These are phyloP conservation scores for Pyrocoelia pectoralis DNA, from an alignment of 2,888 invertebrate species.

Conservation along the genomic window DNA sequence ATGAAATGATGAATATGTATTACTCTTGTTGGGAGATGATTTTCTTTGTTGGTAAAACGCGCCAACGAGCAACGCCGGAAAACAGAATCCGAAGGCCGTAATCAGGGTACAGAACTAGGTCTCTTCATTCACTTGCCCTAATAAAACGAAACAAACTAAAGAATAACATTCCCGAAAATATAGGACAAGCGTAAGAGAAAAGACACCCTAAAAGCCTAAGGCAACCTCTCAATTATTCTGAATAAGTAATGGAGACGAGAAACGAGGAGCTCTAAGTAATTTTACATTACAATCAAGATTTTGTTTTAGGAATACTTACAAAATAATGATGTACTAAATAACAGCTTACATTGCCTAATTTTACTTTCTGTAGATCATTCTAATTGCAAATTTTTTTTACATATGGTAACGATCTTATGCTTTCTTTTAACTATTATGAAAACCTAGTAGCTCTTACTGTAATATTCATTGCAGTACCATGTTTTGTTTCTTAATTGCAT, in stretches of 20 bases:
- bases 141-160: constrained; percentile 42
- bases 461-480: too few relatives aligned
- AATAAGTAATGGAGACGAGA: constrained; percentile 16
- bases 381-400: too few relatives aligned
- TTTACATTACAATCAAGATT: constrained; percentile 5
- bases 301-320: not conserved
- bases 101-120: constrained; percentile 38
- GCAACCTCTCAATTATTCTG: constrained; percentile 28
- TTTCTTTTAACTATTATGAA: too few relatives aligned
- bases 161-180: constrained; percentile 39
- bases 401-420: too few relatives aligned
- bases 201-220: constrained; percentile 12
- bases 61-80: constrained; percentile 43
- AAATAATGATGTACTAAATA: not conserved
- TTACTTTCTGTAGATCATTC: too few relatives aligned
- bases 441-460: too few relatives aligned
- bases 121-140: constrained; percentile 40
- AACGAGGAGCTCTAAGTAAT: constrained; percentile 9
- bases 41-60: constrained; percentile 49
- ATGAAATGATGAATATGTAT: constrained; percentile 55
- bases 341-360: not conserved
- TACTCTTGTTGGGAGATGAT: constrained; percentile 50
- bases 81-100: constrained; percentile 32
- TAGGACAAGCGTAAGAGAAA: constrained; percentile 37
- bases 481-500: too few relatives aligned